Conservation (phyloP, 2,113 vertebrate genomes). For the Carollia perspicillata region DNA sequence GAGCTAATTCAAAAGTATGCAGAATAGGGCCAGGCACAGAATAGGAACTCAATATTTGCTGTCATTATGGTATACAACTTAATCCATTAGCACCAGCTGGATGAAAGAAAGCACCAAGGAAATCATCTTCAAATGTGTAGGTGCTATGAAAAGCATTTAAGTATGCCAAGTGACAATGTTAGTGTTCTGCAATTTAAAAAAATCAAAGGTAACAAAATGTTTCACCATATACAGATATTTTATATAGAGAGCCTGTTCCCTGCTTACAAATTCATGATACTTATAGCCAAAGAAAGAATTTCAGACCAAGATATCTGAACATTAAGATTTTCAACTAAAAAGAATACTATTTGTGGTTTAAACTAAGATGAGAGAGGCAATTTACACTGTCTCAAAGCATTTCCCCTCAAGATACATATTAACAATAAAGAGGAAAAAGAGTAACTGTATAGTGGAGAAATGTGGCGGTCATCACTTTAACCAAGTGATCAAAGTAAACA, state of each 20-base stretch:
- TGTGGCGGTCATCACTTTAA: not conserved
- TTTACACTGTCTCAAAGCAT: not conserved
- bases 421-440: not conserved
- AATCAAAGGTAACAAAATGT: not conserved
- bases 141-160: not conserved
- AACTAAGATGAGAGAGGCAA: conserved; percentile 18
- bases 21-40: not conserved
- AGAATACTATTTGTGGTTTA: not conserved
- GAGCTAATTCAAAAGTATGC: not conserved
- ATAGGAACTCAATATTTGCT: not conserved
- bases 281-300: conserved; percentile 36
- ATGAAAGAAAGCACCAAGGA: not conserved
- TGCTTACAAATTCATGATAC: conserved; percentile 16
- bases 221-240: not conserved
- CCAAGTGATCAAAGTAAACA: not conserved
- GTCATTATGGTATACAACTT: not conserved
- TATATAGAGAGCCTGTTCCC: not conserved
- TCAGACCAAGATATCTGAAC: conserved; percentile 7
- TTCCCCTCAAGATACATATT: not conserved
- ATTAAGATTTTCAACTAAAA: conserved; percentile 23
- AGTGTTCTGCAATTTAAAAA: not conserved
- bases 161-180: not conserved
- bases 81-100: not conserved
- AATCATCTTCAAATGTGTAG: not conserved
- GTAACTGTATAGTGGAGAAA: not conserved